Conservation (phyloP, 2,113 vertebrate species). For the Sphaerodactylus townsendi region DNA sequence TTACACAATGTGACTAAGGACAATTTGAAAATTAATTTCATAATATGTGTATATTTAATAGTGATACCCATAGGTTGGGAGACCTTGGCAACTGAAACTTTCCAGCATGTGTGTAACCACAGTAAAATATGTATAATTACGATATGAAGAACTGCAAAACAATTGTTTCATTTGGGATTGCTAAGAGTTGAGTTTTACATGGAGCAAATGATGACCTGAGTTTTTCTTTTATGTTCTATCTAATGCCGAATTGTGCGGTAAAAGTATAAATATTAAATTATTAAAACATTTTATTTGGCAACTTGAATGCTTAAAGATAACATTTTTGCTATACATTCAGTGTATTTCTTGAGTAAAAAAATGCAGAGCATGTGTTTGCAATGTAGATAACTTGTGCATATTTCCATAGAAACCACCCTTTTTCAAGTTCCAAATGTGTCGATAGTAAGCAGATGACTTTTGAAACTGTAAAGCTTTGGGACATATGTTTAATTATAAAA, state of each 20-base stretch:
- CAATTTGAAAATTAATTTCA: too few species aligned
- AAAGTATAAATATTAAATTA: not conserved
- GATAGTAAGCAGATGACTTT: conserved; percentile 47
- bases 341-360: conserved; percentile 3
- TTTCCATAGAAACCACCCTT: conserved; percentile 66
- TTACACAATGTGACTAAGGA: too few species aligned
- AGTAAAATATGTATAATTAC: too few species aligned
- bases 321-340: conserved; percentile 52
- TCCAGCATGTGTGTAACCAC: too few species aligned
- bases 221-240: conserved; percentile 4
- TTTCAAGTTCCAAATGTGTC: conserved; percentile 56
- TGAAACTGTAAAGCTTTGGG: conserved; percentile 36
- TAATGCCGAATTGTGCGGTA: not conserved
- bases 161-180: conserved; percentile 1
- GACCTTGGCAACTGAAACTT: too few species aligned
- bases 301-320: not conserved
- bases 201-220: conserved; percentile 18
- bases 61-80: too few species aligned
- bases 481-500: conserved; percentile 19
- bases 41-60: too few species aligned
- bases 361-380: not conserved
- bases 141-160: not conserved
- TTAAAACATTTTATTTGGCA: conserved; percentile 35
- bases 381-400: not conserved
- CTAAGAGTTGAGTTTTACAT: conserved; percentile 16